phyloP scores from a whole-genome alignment of 2,113 vertebrate genomes.

The Xenopus tropicalis region DNA sequence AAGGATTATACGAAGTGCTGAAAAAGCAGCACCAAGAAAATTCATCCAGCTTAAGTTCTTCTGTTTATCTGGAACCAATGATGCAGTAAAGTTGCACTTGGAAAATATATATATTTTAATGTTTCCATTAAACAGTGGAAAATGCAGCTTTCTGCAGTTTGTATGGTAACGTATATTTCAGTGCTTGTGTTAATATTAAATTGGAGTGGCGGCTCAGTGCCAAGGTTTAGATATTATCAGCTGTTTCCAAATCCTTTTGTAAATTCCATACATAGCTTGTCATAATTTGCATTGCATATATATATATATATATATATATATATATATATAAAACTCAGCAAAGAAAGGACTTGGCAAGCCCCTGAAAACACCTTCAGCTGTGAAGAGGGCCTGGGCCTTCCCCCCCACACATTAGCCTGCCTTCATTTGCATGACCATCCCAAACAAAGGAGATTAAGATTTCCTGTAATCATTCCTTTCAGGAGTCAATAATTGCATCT shows the following conservation, averaged over 20 bases:
- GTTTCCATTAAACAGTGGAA: no score
- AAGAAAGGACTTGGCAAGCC: slow-evolving; percentile 3
- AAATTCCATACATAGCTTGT: slow-evolving; percentile 18
- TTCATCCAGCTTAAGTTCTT: no score
- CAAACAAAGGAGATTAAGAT: slow-evolving; percentile 51
- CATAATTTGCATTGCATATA: slow-evolving; percentile 7
- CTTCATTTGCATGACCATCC: slow-evolving; percentile 60
- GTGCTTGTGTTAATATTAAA: not conserved
- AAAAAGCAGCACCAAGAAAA: no score
- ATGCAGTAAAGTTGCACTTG: no score
- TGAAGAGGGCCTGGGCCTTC: not conserved
- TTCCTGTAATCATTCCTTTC: slow-evolving; percentile 55
- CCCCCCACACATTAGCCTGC: slow-evolving; percentile 46
- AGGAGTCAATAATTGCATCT: slow-evolving; percentile 52
- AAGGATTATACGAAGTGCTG: no score
- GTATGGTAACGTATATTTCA: not conserved
- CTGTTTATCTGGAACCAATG: no score
- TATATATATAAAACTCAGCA: not conserved
- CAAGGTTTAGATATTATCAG: slow-evolving; percentile 13
- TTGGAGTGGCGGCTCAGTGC: not conserved
- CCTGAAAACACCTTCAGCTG: slow-evolving; percentile 47
- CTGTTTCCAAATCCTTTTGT: slow-evolving; percentile 26
- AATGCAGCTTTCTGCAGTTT: no score
- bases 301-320: no score
- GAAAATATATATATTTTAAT: no score